Evolutionary conservation across 2,113 vertebrate species (phyloP), one percentile per base, ranked within the genome.

Genomic region (Bubo blakistoni): DNA sequence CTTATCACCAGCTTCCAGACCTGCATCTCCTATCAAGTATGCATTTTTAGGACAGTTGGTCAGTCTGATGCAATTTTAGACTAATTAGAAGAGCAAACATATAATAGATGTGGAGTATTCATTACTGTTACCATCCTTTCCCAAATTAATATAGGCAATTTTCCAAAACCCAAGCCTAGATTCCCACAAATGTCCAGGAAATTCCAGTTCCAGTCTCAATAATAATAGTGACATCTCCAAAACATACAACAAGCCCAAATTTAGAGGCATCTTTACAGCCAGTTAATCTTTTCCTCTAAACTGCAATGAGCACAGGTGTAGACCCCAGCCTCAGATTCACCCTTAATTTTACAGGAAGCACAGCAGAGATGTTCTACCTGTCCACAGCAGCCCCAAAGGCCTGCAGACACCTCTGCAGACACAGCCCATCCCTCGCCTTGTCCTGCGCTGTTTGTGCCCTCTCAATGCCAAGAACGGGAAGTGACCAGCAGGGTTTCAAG

Each of bases 401-500:
- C 63, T 18, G 62, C 76, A n/a, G 59, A 73, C 42, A 47, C 55
- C 46, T 36, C 36, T 3, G 2, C 42, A 11, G 57, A 10, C 70
- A 72, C 67, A 17, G 51, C 77, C 51, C 77, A 19, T 8, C 70
- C 74, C 62, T 2, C 21, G 12, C 89, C 44, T 51, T 3, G 14
- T 54, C 78, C 78, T 38, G 26, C 0, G 5, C 82, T 6, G 7
- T 32, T 4, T 3, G 32, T 2, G 8, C 8, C 70, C 81, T 29
- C 66, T 30, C 40, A 16, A 9, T 1, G 2, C 61, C 59, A 21
- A 26, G 32, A 18, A 11, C 0, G 5, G 73, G 36, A 25, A 6
- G 34, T 11, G 0, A 16, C 46, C 3, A 0, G 36, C 9, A 22
- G 2, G 30, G 11, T 66, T 38, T n/a, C 42, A 15, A 20, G 11